These are phyloP conservation scores for Anguilla pacifica DNA, from an alignment of 2,797 vertebrate genomes.

Conservation along the genomic window DNA sequence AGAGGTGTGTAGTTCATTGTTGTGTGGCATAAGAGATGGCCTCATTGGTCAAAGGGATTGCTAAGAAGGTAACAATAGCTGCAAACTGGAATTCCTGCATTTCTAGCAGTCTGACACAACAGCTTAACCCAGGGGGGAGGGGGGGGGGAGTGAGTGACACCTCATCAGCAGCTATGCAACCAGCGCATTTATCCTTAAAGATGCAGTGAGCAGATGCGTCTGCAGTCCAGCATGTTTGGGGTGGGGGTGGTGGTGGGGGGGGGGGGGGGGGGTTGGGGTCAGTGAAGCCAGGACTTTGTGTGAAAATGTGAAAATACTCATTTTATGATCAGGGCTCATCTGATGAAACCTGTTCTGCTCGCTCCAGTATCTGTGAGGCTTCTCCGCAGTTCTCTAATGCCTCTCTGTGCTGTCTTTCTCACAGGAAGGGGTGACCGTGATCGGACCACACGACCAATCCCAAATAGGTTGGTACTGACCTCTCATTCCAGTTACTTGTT, in stretches of 20 bases:
- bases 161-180: slow-evolving; percentile 37
- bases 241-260: too few species aligned
- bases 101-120: slow-evolving; percentile 53
- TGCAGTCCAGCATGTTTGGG: not conserved
- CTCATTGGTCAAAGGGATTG: slow-evolving; percentile 44
- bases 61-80: slow-evolving; percentile 64
- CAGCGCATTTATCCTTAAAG: slow-evolving; percentile 54
- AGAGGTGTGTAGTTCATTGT: slow-evolving; percentile 43
- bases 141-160: slow-evolving; percentile 53
- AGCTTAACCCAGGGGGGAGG: slow-evolving; percentile 48
- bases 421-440: slow-evolving; percentile 91
- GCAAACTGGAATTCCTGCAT: slow-evolving; percentile 60
- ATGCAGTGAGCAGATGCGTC: slow-evolving; percentile 49
- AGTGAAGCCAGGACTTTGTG: not conserved
- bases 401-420: slow-evolving; percentile 39
- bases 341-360: not conserved
- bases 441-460: slow-evolving; percentile 83
- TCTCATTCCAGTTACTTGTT: not conserved
- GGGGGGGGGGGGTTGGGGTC: too few species aligned
- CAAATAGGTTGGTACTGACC: slow-evolving; percentile 79
- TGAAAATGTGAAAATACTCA: not conserved
- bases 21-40: slow-evolving; percentile 43
- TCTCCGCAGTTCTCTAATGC: slow-evolving; percentile 14
- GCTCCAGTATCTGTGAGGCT: slow-evolving; percentile 4
- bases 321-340: not conserved